phyloP scores from a whole-genome alignment of 2,113 vertebrate genomes.

The Tauraco erythrolophus region DNA sequence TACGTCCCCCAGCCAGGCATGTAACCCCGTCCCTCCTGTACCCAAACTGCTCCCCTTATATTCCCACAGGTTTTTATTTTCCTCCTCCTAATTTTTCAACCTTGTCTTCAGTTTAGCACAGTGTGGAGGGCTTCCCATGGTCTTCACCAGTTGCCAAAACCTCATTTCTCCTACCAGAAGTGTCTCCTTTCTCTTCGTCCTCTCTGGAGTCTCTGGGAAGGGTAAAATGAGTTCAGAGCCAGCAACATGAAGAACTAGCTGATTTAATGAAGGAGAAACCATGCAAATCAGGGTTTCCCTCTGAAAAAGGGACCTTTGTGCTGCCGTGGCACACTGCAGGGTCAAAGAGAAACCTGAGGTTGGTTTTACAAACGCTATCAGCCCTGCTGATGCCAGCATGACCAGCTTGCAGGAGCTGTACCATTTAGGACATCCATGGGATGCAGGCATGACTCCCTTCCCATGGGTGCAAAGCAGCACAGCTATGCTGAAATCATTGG shows the following conservation, averaged over 20 bases:
- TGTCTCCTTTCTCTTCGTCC: not conserved
- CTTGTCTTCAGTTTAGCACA: not conserved
- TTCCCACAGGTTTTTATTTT: not conserved
- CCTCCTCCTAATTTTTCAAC: not conserved
- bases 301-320: not conserved
- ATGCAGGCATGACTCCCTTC: not conserved
- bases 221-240: not conserved
- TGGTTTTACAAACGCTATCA: not conserved
- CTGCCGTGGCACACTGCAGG: not conserved
- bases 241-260: not conserved
- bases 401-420: not conserved
- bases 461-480: not conserved
- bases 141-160: not conserved
- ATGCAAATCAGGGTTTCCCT: not conserved
- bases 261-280: not conserved
- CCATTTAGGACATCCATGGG: not conserved
- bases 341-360: not conserved
- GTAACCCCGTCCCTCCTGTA: too few species aligned
- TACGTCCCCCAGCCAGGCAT: accelerated
- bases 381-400: not conserved
- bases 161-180: not conserved
- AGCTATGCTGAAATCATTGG: not conserved
- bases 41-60: not conserved
- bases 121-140: not conserved
- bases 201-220: not conserved